phyloP scores from a whole-genome alignment of 1,140 invertebrate genomes.

The Cyclina sinensis region DNA sequence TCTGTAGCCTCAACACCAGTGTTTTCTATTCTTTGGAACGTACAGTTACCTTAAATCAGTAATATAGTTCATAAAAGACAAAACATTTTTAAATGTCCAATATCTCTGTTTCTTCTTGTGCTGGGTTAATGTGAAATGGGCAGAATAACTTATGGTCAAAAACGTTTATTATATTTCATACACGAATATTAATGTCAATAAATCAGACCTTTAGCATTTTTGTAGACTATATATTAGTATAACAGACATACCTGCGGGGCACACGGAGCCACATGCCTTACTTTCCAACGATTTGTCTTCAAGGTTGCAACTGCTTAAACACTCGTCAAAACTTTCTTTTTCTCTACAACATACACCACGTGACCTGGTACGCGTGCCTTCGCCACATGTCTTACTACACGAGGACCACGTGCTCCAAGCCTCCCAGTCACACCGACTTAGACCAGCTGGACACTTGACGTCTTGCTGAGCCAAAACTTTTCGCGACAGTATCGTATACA shows the following conservation, averaged over 20 bases:
- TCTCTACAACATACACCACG: conserved; percentile 50
- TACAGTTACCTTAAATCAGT: conserved; percentile 42
- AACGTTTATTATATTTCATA: no score
- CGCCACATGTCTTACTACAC: conserved; percentile 55
- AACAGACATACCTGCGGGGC: conserved; percentile 43
- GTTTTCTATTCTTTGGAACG: conserved; percentile 5
- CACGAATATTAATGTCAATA: no score
- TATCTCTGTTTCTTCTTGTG: no score
- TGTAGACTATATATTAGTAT: no score
- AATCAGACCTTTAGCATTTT: no score
- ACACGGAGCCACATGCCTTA: conserved; percentile 3
- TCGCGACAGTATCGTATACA: neutral
- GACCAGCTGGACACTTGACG: neutral
- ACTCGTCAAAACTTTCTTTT: conserved; percentile 10
- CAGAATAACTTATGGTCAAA: no score
- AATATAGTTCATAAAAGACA: no score
- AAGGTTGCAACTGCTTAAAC: neutral
- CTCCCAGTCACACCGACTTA: conserved; percentile 42
- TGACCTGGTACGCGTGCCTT: conserved; percentile 11
- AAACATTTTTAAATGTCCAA: no score
- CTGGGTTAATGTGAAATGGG: no score
- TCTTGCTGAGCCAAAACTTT: neutral
- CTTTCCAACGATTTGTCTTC: neutral
- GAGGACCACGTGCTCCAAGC: conserved; percentile 51
- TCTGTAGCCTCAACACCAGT: conserved; percentile 46